phyloP scores from a whole-genome alignment of 1,140 invertebrate genomes.

The Drosophila murphyi region DNA sequence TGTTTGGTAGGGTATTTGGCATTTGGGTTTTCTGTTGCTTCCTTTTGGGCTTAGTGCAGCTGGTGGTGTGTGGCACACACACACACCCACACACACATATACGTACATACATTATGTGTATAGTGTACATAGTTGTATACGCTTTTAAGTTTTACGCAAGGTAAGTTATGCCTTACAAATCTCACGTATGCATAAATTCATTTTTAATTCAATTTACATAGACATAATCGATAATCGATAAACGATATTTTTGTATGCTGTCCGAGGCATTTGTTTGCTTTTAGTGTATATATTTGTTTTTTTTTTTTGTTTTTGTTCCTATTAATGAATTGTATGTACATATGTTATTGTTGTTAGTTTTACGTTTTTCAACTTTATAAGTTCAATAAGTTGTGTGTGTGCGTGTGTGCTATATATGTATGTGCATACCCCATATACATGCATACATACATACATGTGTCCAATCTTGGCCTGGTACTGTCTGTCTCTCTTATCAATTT shows the following conservation, averaged over 20 bases:
- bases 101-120: slow-evolving; percentile 17
- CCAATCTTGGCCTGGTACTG: slow-evolving; percentile 46
- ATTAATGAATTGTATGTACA: slow-evolving; percentile 5
- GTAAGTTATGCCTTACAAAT: slow-evolving; percentile 35
- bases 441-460: slow-evolving; percentile 1
- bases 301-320: background rate
- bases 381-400: slow-evolving; percentile 4
- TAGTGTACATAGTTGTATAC: slow-evolving; percentile 28
- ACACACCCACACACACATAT: slow-evolving; percentile 10
- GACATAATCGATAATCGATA: background rate
- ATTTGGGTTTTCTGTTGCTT: slow-evolving; percentile 15
- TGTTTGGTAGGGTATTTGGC: slow-evolving; percentile 19
- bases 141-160: slow-evolving; percentile 55
- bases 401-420: slow-evolving; percentile 11
- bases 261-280: background rate
- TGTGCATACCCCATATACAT: background rate
- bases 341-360: background rate
- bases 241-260: slow-evolving; percentile 4
- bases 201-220: slow-evolving; percentile 11
- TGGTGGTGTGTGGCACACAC: slow-evolving; percentile 28
- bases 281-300: slow-evolving; percentile 1
- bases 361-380: background rate
- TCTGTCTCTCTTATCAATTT: slow-evolving; percentile 4
- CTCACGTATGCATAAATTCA: slow-evolving; percentile 15
- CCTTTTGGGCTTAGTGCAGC: slow-evolving; percentile 30